Evolutionary conservation across 2,113 vertebrate species (phyloP), one percentile per base, ranked within the genome.

Genomic region (Nerophis lumbriciformis): DNA sequence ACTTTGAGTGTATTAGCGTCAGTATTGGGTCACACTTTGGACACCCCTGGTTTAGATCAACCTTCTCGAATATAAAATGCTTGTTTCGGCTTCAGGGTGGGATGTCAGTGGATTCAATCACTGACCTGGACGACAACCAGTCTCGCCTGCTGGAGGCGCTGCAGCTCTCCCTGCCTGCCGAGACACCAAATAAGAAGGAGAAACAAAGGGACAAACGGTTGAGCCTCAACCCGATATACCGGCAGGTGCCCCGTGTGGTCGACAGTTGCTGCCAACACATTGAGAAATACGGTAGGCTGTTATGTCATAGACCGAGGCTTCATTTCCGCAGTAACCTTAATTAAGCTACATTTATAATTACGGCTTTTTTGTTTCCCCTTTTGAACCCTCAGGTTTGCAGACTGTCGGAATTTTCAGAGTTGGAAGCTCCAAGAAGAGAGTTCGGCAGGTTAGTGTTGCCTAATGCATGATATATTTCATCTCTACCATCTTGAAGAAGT

Each of bases 101-200:
- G 0, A 96, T 98, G 96, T 99, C 97, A n/a, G 97, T 99, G 87
- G 97, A 99, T 87, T 98, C 94, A 21, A 98, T 99, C 82, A 98
- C 97, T 1, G 96, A 99, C 85, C 91, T 99, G 80, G 96, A 99
- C 44, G 94, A 98, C 87, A 96, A 91, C 88, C 94, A 98, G 67
- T 98, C 97, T 38, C 92, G 96, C 72, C 85, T 99, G 53, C 86
- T 99, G 36, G 97, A 99, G 89, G 96, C 97, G 47, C 90, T 99
- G 67, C 97, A 99, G 81, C 94, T 99, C 61, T 99, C 96, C 4
- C 87, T 98, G 86, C 97, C 97, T 39, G 90, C 94, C 1, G 95
- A 98, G 69, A 88, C 92, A 5, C 91, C 90, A 14, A 96, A 73
- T 77, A 98, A 97, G 73, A 98, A 98, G 89, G 94, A 97, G 89